A percentile compares a stretch with the other conserved stretches of the same genome.
Conservation (phyloP, 2,113 vertebrate species). For the Alouatta palliata region DNA sequence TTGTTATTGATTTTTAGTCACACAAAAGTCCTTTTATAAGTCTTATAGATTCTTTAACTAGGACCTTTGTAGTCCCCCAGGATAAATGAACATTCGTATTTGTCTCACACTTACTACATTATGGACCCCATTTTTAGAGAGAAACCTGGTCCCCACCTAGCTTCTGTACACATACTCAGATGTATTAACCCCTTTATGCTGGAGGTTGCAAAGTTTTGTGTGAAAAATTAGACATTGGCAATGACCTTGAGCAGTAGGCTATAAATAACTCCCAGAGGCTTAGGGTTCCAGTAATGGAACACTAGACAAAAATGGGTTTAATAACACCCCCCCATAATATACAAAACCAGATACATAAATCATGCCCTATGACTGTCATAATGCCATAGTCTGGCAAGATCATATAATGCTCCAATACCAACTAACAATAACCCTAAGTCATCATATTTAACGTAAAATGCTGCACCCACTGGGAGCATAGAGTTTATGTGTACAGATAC, state of each 20-base stretch:
- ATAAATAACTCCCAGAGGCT: no score
- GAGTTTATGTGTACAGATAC: not conserved
- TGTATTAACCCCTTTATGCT: not conserved
- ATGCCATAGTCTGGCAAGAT: not conserved
- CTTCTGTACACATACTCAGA: not conserved
- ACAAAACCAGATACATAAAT: not conserved
- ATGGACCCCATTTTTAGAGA: not conserved
- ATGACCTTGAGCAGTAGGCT: no score
- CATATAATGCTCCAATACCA: not conserved
- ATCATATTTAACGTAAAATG: not conserved
- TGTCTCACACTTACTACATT: not conserved
- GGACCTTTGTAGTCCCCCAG: not conserved
- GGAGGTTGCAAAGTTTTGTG: no score
- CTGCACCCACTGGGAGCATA: not conserved
- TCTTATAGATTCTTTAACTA: not conserved
- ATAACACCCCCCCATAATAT: not conserved
- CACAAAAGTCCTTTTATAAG: not conserved
- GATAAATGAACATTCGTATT: not conserved
- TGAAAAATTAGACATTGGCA: no score
- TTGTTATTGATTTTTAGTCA: not conserved
- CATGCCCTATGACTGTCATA: not conserved
- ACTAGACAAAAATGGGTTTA: not conserved
- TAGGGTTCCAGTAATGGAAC: no score
- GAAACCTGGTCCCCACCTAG: not conserved
- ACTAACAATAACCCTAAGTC: not conserved